Conservation (phyloP, 2,797 vertebrate genomes). For the Manis pentadactyla region DNA sequence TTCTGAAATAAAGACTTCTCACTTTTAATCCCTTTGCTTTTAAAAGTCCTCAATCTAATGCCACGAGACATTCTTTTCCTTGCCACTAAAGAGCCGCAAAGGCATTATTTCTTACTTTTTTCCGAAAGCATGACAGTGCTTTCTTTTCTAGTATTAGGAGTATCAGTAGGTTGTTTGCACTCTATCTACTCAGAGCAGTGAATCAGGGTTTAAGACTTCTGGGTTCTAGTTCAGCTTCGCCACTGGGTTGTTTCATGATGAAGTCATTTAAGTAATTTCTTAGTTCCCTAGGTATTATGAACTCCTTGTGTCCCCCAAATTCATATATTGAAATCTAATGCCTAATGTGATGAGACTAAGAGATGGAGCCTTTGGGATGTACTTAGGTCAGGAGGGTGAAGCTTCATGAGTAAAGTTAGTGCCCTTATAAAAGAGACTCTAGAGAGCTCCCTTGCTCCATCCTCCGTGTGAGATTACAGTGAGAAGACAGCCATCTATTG, state of each 20-base stretch:
- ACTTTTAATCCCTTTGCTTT: constrained; percentile 18
- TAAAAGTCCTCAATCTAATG: not conserved
- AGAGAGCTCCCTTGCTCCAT: accelerated
- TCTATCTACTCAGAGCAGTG: not conserved
- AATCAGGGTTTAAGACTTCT: not conserved
- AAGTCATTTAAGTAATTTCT: not conserved
- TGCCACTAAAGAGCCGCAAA: not conserved
- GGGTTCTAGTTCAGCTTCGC: not conserved
- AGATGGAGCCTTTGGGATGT: not conserved
- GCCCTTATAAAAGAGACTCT: not conserved
- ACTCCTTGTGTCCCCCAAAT: not conserved
- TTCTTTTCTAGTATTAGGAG: not conserved
- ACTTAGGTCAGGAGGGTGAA: not conserved
- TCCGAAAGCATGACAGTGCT: not conserved
- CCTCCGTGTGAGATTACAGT: not conserved
- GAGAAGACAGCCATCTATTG: not conserved
- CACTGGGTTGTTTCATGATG: not conserved
- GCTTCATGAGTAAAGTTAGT: not conserved
- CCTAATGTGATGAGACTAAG: not conserved
- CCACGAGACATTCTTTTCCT: not conserved
- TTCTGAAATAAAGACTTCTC: constrained; percentile 43
- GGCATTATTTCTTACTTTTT: not conserved
- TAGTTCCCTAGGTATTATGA: not conserved
- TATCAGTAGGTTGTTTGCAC: not conserved
- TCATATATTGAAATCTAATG: not conserved